phyloP scores from a whole-genome alignment of 2,113 vertebrate genomes.

The Chloropsis cyanopogon region DNA sequence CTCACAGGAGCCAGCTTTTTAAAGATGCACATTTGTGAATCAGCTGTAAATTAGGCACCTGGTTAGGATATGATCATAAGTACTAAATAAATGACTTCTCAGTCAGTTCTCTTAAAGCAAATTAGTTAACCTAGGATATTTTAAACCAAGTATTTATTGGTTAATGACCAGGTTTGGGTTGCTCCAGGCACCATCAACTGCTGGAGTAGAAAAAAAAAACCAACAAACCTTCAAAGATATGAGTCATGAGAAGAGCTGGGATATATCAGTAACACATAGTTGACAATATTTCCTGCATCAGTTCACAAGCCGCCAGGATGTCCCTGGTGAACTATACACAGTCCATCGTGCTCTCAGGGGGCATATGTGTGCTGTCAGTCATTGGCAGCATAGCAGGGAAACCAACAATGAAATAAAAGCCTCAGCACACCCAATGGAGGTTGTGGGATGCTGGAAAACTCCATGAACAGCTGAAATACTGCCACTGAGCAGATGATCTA shows the following conservation, averaged over 20 bases:
- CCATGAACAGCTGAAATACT: neutral
- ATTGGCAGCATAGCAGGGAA: neutral
- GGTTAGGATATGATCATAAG: neutral
- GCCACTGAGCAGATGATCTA: neutral
- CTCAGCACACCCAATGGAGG: neutral
- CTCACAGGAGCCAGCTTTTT: neutral
- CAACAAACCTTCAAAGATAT: neutral
- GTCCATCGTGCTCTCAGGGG: neutral
- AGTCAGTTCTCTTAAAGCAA: neutral
- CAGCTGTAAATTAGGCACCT: neutral
- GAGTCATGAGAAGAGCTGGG: constrained; percentile 57
- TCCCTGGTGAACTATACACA: neutral
- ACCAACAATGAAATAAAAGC: constrained; percentile 15
- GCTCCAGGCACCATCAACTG: neutral
- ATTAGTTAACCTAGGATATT: neutral
- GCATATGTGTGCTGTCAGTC: constrained; percentile 35
- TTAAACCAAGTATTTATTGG: neutral
- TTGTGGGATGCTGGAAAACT: neutral
- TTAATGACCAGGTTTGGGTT: neutral
- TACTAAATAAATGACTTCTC: neutral
- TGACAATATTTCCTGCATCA: constrained; percentile 43
- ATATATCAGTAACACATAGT: constrained; percentile 55
- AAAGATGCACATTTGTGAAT: neutral
- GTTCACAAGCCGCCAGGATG: constrained; percentile 12
- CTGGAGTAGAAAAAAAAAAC: neutral